phyloP scores from a whole-genome alignment of 2,113 vertebrate genomes.

The Xerus inauris region DNA sequence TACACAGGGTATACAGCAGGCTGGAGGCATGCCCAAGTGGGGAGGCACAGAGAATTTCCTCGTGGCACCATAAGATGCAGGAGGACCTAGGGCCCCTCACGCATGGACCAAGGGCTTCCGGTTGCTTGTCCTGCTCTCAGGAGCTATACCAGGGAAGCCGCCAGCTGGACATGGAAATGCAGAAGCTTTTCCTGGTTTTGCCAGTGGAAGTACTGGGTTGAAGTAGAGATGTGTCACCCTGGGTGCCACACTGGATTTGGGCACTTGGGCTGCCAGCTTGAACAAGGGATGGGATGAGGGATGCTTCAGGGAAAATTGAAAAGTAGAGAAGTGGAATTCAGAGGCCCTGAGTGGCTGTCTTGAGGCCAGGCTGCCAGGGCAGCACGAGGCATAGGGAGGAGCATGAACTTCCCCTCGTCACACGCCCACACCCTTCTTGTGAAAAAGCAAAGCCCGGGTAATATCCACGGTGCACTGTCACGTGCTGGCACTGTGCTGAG shows the following conservation, averaged over 20 bases:
- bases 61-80: accelerated
- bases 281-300: too few species aligned
- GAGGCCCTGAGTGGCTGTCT: background rate
- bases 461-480: accelerated
- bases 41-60: background rate
- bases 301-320: background rate
- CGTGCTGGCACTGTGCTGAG: accelerated
- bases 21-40: too few species aligned
- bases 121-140: background rate
- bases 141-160: background rate
- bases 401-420: accelerated
- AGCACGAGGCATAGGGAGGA: background rate
- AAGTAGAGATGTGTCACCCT: background rate
- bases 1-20: accelerated
- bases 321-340: background rate
- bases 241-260: background rate
- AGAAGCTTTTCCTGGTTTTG: background rate
- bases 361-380: background rate
- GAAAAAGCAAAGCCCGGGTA: background rate
- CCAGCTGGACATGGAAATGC: background rate
- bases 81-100: background rate
- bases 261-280: background rate
- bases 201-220: background rate
- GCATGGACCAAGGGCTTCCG: background rate
- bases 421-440: accelerated